phyloP scores from a whole-genome alignment of 2,888 invertebrate species.

The Craniophora ligustri region DNA sequence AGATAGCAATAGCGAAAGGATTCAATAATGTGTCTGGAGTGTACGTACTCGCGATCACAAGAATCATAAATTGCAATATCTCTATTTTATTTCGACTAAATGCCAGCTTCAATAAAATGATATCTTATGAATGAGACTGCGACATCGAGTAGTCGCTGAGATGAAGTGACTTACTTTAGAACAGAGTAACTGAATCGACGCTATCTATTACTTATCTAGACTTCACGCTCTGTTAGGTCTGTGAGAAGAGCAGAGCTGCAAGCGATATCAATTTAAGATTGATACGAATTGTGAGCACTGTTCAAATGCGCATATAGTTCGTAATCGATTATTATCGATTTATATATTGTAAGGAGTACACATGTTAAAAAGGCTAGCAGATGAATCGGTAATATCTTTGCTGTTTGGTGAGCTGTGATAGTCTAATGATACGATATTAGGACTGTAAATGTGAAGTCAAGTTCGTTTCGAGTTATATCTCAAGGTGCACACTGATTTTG shows the following conservation, averaged over 20 bases:
- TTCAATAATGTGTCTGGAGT: too few relatives aligned
- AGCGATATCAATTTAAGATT: constrained; percentile 12
- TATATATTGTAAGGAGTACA: too few relatives aligned
- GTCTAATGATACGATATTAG: too few relatives aligned
- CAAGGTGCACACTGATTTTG: too few relatives aligned
- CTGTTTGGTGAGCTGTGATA: too few relatives aligned
- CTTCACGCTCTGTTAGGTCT: constrained; percentile 37
- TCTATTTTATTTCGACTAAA: neutral
- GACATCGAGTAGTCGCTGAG: constrained; percentile 1
- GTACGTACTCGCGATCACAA: too few relatives aligned
- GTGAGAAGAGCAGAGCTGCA: constrained; percentile 18
- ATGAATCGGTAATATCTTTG: too few relatives aligned
- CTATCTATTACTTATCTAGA: constrained; percentile 37
- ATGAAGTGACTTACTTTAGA: constrained; percentile 21
- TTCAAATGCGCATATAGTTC: neutral
- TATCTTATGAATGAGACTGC: constrained; percentile 12
- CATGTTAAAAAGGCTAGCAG: too few relatives aligned
- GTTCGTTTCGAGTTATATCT: too few relatives aligned
- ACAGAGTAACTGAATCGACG: constrained; percentile 17
- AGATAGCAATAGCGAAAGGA: too few relatives aligned
- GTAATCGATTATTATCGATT: neutral
- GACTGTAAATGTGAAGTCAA: too few relatives aligned
- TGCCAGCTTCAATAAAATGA: constrained; percentile 1
- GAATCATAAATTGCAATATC: neutral
- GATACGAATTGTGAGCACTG: neutral